Evolutionary conservation across 2,113 vertebrate species (phyloP).

Genomic region (Serilophus lunatus): DNA sequence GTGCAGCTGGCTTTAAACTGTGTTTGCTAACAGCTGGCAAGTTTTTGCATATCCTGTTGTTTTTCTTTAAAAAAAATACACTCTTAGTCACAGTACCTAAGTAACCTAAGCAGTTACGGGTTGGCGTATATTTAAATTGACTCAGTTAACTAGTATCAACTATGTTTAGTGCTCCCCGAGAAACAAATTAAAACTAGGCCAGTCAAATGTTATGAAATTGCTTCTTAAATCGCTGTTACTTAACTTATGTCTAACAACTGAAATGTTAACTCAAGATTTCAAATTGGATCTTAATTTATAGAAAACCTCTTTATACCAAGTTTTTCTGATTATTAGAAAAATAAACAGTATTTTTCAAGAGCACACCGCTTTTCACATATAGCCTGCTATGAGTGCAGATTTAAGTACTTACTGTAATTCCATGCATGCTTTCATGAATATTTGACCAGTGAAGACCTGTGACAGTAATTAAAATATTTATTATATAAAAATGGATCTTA

Average conservation of each 20-base stretch:
- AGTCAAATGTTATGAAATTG: conserved; percentile 49
- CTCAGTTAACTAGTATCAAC: conserved; percentile 40
- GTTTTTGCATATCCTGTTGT: not conserved
- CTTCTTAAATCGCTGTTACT: conserved; percentile 48
- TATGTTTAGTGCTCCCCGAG: conserved; percentile 8
- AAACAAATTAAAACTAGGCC: conserved; percentile 49
- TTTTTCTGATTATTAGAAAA: conserved; percentile 2
- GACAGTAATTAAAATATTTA: conserved; percentile 28
- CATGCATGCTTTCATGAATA: not conserved
- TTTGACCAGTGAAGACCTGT: not conserved
- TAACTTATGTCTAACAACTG: conserved; percentile 47
- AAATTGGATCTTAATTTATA: not conserved
- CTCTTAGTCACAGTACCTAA: not conserved
- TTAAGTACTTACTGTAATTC: not conserved
- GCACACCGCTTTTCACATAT: not conserved
- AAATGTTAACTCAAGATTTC: not conserved
- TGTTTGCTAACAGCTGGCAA: conserved; percentile 33
- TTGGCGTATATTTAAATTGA: not conserved
- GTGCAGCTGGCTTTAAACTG: conserved; percentile 23
- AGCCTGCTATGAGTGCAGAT: not conserved
- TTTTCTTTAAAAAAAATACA: not conserved
- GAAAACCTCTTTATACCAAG: not conserved
- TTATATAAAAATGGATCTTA: conserved; percentile 28
- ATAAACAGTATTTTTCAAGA: not conserved
- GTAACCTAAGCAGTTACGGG: not conserved